Base-by-base conservation (phyloP, 1,140 invertebrate species). In the Antheraea mylitta region DNA sequence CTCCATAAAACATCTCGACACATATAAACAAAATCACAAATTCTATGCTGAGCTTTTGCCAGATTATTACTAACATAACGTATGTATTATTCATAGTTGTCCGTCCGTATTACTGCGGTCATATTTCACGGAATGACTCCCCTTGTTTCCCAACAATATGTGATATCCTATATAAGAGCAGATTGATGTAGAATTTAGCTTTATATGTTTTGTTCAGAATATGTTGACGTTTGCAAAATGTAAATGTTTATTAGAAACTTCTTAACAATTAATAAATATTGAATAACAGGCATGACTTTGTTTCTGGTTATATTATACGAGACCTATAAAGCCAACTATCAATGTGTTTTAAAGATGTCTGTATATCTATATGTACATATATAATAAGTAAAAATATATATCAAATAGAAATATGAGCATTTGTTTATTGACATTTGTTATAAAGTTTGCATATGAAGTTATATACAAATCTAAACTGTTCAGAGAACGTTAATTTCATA, bases 1-100 rank as follows among this genome's bases (percentile, higher is more conserved):
- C 18, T 60, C 38, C 8, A 42, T 42, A 11, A 42, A 42, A 42
- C 38, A 8, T 42, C 38, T 11, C 11, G 38, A 42, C 63, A 42
- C 66, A 75, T 72, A 73, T 74, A 77, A 75, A 73, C 70, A 72
- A 64, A 79, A 78, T 83, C 74, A 82, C 72, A 80, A 80, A 80
- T 82, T 79, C 75, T 62, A n/a, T 60, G 71, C 61, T 60, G 72
- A 71, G 74, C 77, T 75, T 72, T 82, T 77, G 75, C 66, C 68
- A 74, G 79, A 85, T 85, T 86, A 87, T 82, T 80, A 80, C 79
- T 80, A 72, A 72, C 69, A 72, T 79, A 77, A 77, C 78, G 65
- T 70, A 86, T 86, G 80, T 81, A 81, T 87, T 87, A 89, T 89
- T 89, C 87, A 89, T 89, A 78, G 72, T 74, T 78, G 68, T 73